phyloP scores from a whole-genome alignment of 2,888 invertebrate species.

The Drosophila acutilabella region DNA sequence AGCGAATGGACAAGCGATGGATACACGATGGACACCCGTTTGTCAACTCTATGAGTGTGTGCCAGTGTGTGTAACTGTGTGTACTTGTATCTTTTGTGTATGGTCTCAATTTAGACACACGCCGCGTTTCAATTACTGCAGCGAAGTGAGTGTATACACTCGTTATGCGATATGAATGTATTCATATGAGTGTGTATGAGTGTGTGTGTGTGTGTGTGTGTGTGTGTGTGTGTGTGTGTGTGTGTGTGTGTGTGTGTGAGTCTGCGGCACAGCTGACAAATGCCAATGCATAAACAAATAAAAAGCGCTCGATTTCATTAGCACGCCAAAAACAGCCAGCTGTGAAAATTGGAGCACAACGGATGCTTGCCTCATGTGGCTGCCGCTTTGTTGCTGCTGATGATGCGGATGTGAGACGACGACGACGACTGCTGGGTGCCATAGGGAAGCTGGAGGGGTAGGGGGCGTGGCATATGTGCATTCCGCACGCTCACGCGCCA shows the following conservation, averaged over 20 bases:
- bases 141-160: constrained; percentile 1
- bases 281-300: constrained; percentile 74
- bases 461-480: constrained; percentile 36
- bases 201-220: constrained; percentile 10
- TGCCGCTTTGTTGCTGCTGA: constrained; percentile 21
- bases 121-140: constrained; percentile 69
- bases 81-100: constrained; percentile 32
- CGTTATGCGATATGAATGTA: constrained; percentile 21
- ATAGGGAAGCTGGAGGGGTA: neutral
- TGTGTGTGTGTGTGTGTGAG: constrained; percentile 5
- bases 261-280: constrained; percentile 58
- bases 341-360: constrained; percentile 71
- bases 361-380: constrained; percentile 31
- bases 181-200: constrained; percentile 14
- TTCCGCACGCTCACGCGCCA: constrained; percentile 58
- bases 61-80: neutral
- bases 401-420: constrained; percentile 43
- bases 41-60: neutral
- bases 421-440: neutral
- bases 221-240: constrained; percentile 5
- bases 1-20: constrained; percentile 27
- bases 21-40: constrained; percentile 37
- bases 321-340: constrained; percentile 60
- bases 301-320: constrained; percentile 77
- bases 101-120: constrained; percentile 68